Conservation (phyloP, 1,140 invertebrate species). For the Ladona fulva region DNA sequence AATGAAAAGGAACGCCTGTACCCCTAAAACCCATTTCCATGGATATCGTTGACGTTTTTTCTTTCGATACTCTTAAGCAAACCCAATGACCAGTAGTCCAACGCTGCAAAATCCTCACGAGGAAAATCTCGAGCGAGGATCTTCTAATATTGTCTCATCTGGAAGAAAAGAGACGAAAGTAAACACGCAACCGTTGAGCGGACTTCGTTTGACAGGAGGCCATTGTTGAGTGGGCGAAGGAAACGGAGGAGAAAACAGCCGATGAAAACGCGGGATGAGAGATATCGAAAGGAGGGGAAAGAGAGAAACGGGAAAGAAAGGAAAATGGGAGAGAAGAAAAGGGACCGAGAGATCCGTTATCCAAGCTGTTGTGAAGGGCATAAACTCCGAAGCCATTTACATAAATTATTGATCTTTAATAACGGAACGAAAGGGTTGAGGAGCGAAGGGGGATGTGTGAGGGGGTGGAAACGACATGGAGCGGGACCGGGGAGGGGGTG, state of each 20-base stretch:
- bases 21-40: too few species aligned
- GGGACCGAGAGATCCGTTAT: conserved; percentile 17
- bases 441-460: background rate
- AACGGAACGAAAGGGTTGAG: conserved; percentile 22
- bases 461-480: background rate
- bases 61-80: too few species aligned
- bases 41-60: too few species aligned
- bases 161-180: background rate
- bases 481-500: background rate
- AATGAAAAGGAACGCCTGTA: too few species aligned
- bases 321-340: background rate
- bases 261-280: background rate
- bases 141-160: background rate
- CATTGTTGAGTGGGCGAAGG: background rate
- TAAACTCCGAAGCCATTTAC: conserved; percentile 22
- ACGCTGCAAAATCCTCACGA: background rate
- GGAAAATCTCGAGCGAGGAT: background rate
- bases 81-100: too few species aligned
- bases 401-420: conserved; percentile 26
- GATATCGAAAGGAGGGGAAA: background rate
- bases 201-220: background rate
- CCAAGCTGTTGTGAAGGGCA: conserved; percentile 24
- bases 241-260: background rate
- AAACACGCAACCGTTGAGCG: background rate
- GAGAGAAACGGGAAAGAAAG: background rate